phyloP scores from a whole-genome alignment of 2,888 invertebrate species.

The Plebejus argus region DNA sequence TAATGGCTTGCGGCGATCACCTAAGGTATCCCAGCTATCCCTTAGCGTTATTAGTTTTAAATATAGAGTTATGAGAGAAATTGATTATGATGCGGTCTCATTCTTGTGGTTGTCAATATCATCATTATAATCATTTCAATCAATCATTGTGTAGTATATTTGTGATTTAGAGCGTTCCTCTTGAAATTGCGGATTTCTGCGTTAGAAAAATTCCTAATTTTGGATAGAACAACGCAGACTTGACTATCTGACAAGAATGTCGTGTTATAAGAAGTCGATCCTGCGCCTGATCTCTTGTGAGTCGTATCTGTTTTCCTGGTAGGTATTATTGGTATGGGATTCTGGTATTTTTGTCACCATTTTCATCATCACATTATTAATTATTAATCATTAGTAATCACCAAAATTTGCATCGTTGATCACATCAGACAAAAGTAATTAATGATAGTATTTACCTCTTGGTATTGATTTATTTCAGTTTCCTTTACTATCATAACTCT shows the following conservation, averaged over 20 bases:
- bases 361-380: not conserved
- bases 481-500: not conserved
- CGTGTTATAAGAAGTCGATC: too few relatives aligned
- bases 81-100: not conserved
- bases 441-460: too few relatives aligned
- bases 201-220: too few relatives aligned
- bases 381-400: not conserved
- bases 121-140: too few relatives aligned
- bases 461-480: not conserved
- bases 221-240: too few relatives aligned
- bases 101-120: not conserved
- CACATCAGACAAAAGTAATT: not conserved
- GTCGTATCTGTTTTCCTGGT: too few relatives aligned
- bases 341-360: not conserved
- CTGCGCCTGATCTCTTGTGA: too few relatives aligned
- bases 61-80: not conserved
- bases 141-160: too few relatives aligned
- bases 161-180: too few relatives aligned
- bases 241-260: too few relatives aligned
- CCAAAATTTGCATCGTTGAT: not conserved
- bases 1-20: conserved; percentile 32
- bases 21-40: not conserved
- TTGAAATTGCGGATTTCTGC: too few relatives aligned
- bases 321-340: too few relatives aligned
- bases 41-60: conserved; percentile 9